Evolutionary conservation across 2,113 vertebrate genomes (phyloP).

Genomic region (Lutjanus erythropterus): DNA sequence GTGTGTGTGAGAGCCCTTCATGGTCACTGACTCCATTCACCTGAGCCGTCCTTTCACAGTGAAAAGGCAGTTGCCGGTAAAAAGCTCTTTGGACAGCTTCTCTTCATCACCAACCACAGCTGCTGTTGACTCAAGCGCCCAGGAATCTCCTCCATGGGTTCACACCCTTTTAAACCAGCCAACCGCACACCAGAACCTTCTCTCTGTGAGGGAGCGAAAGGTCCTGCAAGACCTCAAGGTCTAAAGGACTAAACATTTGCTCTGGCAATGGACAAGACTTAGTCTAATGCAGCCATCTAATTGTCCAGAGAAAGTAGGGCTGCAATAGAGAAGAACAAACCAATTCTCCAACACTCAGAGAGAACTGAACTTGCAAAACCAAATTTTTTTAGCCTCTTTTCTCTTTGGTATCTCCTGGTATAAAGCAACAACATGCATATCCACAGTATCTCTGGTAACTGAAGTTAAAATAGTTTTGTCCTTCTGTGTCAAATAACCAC

Average conservation of each 20-base stretch:
- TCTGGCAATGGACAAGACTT: not conserved
- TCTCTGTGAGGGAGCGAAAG: conserved; percentile 17
- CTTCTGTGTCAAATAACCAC: too few relatives aligned
- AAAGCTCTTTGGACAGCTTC: conserved; percentile 74
- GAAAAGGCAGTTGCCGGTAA: conserved; percentile 60
- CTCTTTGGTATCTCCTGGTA: not conserved
- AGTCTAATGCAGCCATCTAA: not conserved
- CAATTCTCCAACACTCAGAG: not conserved
- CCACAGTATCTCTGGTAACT: not conserved
- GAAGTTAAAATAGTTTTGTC: not conserved
- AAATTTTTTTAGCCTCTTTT: not conserved
- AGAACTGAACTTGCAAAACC: not conserved
- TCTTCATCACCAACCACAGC: conserved; percentile 78
- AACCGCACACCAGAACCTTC: conserved; percentile 44
- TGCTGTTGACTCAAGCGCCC: conserved; percentile 80
- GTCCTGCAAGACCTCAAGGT: conserved; percentile 42
- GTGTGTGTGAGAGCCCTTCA: conserved; percentile 60
- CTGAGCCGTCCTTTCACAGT: conserved; percentile 70
- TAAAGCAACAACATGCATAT: not conserved
- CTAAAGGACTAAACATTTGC: conserved; percentile 35
- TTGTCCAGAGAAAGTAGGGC: not conserved
- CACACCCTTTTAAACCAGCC: conserved; percentile 71
- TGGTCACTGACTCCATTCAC: conserved; percentile 81
- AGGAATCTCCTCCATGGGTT: conserved; percentile 77
- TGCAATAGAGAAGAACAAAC: not conserved